A percentile compares a stretch with the other conserved stretches of the same genome.
These are phyloP conservation scores for Sphaerophoria taeniata DNA, from an alignment of 2,888 invertebrate species.

Conservation along the genomic window DNA sequence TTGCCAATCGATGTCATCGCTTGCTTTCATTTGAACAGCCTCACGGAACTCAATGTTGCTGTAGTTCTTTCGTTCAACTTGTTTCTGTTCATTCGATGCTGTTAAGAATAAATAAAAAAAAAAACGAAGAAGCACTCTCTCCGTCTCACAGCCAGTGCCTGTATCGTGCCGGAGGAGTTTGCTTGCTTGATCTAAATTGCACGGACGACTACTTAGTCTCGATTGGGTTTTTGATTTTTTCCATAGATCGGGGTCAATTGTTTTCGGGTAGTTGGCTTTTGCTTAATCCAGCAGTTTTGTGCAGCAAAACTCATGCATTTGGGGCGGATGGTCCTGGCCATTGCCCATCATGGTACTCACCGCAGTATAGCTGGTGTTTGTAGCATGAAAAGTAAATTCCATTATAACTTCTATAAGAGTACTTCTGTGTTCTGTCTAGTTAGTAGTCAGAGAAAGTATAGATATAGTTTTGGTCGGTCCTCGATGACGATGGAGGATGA, in stretches of 20 bases:
- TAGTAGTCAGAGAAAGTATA: slow-evolving; percentile 56
- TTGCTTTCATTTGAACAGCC: slow-evolving; percentile 53
- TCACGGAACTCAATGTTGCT: slow-evolving; percentile 43
- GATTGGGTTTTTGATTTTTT: slow-evolving; percentile 66
- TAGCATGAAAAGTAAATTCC: slow-evolving; percentile 66
- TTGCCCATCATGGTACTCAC: slow-evolving; percentile 23
- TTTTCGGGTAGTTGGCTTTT: slow-evolving; percentile 37
- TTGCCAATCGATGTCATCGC: slow-evolving; percentile 63
- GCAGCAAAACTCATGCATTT: slow-evolving; percentile 22
- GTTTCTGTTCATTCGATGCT: slow-evolving; percentile 10
- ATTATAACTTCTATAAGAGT: slow-evolving; percentile 23
- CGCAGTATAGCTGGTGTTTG: not conserved
- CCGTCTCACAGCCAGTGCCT: not conserved
- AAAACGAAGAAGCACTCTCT: slow-evolving; percentile 1
- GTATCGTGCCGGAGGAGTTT: slow-evolving; percentile 3
- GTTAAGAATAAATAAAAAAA: not conserved
- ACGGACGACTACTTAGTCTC: slow-evolving; percentile 62
- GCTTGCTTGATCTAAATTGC: slow-evolving; percentile 61
- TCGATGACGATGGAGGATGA: not conserved
- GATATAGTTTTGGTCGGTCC: slow-evolving; percentile 18
- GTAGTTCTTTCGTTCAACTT: not conserved
- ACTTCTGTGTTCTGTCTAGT: slow-evolving; percentile 23
- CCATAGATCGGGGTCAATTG: slow-evolving; percentile 66
- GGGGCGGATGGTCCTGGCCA: slow-evolving; percentile 6
- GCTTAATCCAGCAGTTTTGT: not conserved